A percentile compares a stretch with the other conserved stretches of the same genome.
Conservation (phyloP, 1,140 invertebrate species). For the Tetraneura akinire region DNA sequence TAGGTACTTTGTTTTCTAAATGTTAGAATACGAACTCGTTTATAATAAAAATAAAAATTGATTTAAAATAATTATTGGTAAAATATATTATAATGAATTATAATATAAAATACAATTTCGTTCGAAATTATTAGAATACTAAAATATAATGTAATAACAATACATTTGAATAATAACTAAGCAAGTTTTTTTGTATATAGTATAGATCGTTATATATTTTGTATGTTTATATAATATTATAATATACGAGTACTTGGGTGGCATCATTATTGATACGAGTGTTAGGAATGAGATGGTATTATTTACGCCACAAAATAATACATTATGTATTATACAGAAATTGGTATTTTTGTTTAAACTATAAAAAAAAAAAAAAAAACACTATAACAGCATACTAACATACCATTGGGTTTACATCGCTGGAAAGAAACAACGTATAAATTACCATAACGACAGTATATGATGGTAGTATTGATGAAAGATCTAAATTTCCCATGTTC, state of each 20-base stretch:
- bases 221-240: not conserved
- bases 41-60: too few relatives aligned
- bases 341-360: not conserved
- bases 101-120: too few relatives aligned
- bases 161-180: too few relatives aligned
- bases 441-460: constrained; percentile 3
- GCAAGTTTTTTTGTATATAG: too few relatives aligned
- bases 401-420: not conserved
- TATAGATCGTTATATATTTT: too few relatives aligned
- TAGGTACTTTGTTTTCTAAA: too few relatives aligned
- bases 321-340: constrained; percentile 2
- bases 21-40: too few relatives aligned
- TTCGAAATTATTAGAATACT: too few relatives aligned
- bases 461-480: not conserved
- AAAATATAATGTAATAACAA: too few relatives aligned
- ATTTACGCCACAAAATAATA: not conserved
- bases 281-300: not conserved
- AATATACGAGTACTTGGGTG: not conserved
- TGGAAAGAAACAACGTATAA: not conserved
- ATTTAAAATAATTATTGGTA: too few relatives aligned
- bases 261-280: not conserved
- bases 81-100: too few relatives aligned
- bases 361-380: not conserved
- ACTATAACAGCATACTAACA: not conserved
- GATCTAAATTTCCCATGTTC: not conserved